phyloP scores from a whole-genome alignment of 2,797 vertebrate species.

The Pangasius larnaudii region DNA sequence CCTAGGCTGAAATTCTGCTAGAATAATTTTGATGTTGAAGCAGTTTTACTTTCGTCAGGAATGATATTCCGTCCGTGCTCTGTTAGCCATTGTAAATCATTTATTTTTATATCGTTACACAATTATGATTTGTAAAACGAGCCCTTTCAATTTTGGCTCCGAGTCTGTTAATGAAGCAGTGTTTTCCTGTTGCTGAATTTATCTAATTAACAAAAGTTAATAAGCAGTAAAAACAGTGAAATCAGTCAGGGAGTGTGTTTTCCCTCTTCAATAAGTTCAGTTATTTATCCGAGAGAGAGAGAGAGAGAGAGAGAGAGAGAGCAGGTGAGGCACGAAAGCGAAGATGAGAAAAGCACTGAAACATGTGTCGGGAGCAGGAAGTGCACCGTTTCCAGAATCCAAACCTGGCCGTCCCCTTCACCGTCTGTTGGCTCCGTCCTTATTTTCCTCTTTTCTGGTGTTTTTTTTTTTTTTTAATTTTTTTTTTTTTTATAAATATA shows the following conservation, averaged over 20 bases:
- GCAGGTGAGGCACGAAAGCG: conserved; percentile 31
- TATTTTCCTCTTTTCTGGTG: conserved; percentile 13
- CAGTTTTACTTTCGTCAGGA: neutral
- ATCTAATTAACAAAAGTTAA: conserved; percentile 26
- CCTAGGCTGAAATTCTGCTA: neutral
- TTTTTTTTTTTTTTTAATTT: neutral
- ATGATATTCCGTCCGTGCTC: too few relatives aligned
- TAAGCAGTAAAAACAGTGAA: conserved; percentile 1
- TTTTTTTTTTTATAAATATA: neutral
- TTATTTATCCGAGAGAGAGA: conserved; percentile 3
- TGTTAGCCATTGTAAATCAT: neutral
- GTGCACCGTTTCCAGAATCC: conserved; percentile 11
- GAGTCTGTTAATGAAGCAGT: neutral
- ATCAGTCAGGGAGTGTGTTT: conserved; percentile 4
- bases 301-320: neutral
- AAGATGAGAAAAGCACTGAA: conserved; percentile 29
- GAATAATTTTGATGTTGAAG: neutral
- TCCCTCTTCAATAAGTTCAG: conserved; percentile 16
- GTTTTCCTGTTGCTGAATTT: conserved; percentile 4
- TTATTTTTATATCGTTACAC: neutral
- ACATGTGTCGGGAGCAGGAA: conserved; percentile 16
- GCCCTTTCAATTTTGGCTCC: neutral
- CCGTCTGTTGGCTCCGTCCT: conserved; percentile 50
- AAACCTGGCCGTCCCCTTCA: conserved; percentile 40
- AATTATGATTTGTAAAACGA: neutral